Conservation (phyloP, 2,888 invertebrate genomes). For the Galeopsomyia nigrocyanea region DNA sequence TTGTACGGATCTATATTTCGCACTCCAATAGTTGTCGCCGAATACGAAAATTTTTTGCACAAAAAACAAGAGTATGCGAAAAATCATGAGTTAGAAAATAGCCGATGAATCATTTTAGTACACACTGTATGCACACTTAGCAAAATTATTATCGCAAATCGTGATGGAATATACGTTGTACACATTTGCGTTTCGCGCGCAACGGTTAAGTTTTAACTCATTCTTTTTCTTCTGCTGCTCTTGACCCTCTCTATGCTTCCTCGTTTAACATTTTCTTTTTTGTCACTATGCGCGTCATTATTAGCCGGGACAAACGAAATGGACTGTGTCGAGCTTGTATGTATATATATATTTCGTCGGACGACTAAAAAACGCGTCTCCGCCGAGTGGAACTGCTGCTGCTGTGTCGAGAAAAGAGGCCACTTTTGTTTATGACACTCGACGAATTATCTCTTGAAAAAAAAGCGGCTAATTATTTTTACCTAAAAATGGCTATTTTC, state of each 20-base stretch:
- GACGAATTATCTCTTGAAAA: slow-evolving; percentile 28
- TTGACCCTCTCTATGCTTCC: background rate
- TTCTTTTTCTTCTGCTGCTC: background rate
- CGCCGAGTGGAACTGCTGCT: slow-evolving; percentile 10
- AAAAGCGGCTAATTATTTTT: slow-evolving; percentile 17
- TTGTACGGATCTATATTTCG: too few relatives aligned
- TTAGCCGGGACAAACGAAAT: slow-evolving; percentile 30
- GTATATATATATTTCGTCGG: slow-evolving; percentile 19
- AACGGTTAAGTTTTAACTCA: too few relatives aligned
- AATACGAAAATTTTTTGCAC: too few relatives aligned
- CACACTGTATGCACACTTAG: too few relatives aligned
- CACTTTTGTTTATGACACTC: slow-evolving; percentile 39
- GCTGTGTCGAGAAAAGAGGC: slow-evolving; percentile 1
- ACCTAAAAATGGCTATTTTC: background rate
- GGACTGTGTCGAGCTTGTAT: slow-evolving; percentile 14
- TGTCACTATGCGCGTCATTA: slow-evolving; percentile 25
- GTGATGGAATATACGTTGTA: too few relatives aligned
- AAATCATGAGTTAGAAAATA: too few relatives aligned
- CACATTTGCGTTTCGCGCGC: too few relatives aligned
- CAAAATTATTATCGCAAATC: too few relatives aligned
- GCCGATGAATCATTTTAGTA: too few relatives aligned
- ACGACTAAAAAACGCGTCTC: slow-evolving; percentile 14
- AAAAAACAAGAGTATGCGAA: too few relatives aligned
- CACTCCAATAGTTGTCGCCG: too few relatives aligned
- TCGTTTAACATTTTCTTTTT: background rate